Evolutionary conservation across 2,888 invertebrate species (phyloP), one percentile per base, ranked within the genome.

Genomic region (Eupithecia subfuscata): DNA sequence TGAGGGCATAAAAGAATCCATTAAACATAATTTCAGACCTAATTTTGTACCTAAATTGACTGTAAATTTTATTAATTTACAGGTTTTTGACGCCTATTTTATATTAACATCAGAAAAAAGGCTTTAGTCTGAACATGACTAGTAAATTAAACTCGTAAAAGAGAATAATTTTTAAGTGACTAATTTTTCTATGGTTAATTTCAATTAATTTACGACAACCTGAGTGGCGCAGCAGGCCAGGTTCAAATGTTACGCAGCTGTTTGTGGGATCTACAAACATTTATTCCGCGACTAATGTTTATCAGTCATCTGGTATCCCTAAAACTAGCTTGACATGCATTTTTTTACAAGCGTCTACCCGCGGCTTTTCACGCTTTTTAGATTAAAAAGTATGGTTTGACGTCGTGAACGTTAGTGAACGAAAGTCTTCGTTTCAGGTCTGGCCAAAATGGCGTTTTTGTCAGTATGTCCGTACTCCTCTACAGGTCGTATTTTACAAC

Each of bases 21-120:
- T 70, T 63, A 18, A 16, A 40, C 22, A 45, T 60, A 73, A 67
- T 73, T 76, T 76, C 18, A 40, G 64, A 68, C 73, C 43, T 60
- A 68, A 76, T 76, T 76, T 68, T 6, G 30, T 30, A 30, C 3
- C 30, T 30, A 30, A 30, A 30, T 30, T 30, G 30, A 25, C 43
- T 64, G 11, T 34, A 68, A 63, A 73, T 14, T 45, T 30, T 16
- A 60, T 73, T 60, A 25, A 67, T 70, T 70, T 16, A n/a, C 34
- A 3, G 30, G 45, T 70, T 70, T 48, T 60, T 70, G 60, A 70
- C 45, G 65, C 18, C 43, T 60, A 7, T 37, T 74, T 75, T 71
- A 18, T 56, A 25, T 34, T 45, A 67, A 63, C 48, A 34, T 68
- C 68, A 68, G n/a, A 9, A 56, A n/a, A 37, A 70, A 70, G n/a